Base-by-base conservation (phyloP, 2,797 vertebrate genomes). In the Danio jaintianensis region DNA sequence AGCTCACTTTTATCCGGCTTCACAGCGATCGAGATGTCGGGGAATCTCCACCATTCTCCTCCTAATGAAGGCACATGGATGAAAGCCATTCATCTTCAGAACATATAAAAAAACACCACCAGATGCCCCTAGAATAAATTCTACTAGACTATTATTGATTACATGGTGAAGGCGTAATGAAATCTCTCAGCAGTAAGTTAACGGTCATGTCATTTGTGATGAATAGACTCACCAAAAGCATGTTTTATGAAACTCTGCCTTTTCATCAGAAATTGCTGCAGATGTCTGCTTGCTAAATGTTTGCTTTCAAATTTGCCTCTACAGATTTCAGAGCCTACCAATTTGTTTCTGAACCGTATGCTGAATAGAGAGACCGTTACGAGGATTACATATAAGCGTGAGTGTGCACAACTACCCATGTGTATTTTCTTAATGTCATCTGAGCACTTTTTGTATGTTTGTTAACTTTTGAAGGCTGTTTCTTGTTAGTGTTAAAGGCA, bases 331-430 rank as follows among this genome's bases (percentile, higher is more conserved):
- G 97, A 99, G 89, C 96, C 96, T 89, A 96, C 97, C 89, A 99
- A 99, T 87, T 86, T 92, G 78, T 98, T 99, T 92, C 95, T 99
- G 90, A 97, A 98, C 92, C 96, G 97, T 85, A 97, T 99, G 96
- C 95, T 99, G 86, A 98, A 96, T 91, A 96, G 97, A 95, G 97
- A 98, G 92, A 98, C 96, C 88, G 97, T 99, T 90, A 99, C 96
- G 5, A 96, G 97, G 96, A 99, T 99, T 94, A 99, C 96, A 1
- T 98, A 98, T 90, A 98, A 98, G 93, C 96, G 97, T 98, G 96
- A 97, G 96, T 61, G 9, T 59, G 68, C 63, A 78, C 18, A n/a
- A 50, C 58, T 75, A 53, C 56, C 9, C 52, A 13, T n/a, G 29
- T 42, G 78, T 69, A 15, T 45, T 38, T 75, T 18, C 0, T 45